These are phyloP conservation scores for Brachionus rotundiformis DNA, from an alignment of 1,140 invertebrate genomes.

Conservation along the genomic window DNA sequence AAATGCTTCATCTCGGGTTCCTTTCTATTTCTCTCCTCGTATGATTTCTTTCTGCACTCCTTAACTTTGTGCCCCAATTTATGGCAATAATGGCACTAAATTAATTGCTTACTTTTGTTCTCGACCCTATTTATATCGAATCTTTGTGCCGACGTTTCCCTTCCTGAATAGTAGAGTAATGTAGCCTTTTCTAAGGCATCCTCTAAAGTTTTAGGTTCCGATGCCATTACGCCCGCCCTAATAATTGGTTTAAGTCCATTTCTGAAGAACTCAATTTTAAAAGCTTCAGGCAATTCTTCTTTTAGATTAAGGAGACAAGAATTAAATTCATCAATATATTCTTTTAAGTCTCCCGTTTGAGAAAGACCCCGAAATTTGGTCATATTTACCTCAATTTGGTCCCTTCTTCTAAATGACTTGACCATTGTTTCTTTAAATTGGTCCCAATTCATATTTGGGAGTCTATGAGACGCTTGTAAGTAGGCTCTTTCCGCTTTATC, in stretches of 20 bases:
- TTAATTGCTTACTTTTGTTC: neutral
- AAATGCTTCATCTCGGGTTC: too few species aligned
- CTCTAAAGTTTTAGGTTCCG: neutral
- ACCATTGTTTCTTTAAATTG: conserved; percentile 4
- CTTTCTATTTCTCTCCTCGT: conserved; percentile 26
- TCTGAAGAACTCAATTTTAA: conserved; percentile 30
- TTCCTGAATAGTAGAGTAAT: neutral
- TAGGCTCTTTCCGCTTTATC: conserved; percentile 14
- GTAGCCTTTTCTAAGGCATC: neutral
- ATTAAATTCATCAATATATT: conserved; percentile 29
- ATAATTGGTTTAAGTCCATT: conserved; percentile 23
- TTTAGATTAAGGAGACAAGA: conserved; percentile 28
- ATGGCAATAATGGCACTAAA: neutral
- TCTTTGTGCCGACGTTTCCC: neutral
- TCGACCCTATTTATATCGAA: neutral
- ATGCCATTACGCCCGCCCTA: neutral
- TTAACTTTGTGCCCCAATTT: conserved; percentile 22
- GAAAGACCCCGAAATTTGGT: neutral
- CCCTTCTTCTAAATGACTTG: neutral
- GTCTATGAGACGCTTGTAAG: neutral
- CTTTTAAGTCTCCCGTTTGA: neutral
- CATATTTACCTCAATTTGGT: too few species aligned
- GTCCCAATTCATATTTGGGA: conserved; percentile 17
- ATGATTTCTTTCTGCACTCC: conserved; percentile 9
- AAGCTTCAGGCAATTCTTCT: conserved; percentile 37